Evolutionary conservation across 2,888 invertebrate species (phyloP), one percentile per base, ranked within the genome.

Genomic region (Phaedon cochleariae): DNA sequence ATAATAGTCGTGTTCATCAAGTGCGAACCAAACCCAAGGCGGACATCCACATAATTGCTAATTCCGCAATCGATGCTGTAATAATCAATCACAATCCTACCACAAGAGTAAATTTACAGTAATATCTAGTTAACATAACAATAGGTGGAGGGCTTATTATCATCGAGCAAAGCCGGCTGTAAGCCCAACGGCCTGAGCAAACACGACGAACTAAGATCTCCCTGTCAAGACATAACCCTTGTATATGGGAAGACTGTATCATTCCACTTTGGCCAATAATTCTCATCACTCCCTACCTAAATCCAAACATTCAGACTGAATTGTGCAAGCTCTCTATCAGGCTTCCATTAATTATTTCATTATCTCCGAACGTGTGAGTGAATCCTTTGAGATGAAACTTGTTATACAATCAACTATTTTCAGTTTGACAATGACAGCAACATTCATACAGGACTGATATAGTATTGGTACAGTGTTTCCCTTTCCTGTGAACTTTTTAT

Each of bases 111-210:
- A 67, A 62, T 68, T 68, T 70, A 63, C 69, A 68, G 63, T 67
- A 62, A 66, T 71, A 69, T 65, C 68, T 74, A 71, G 69, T 74
- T 71, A 73, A 70, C 74, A 74, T 72, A 68, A 74, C 73, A 74
- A 74, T 73, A 68, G 69, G 41, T 41, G 41, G 41, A 64, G 60
- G 70, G 72, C 73, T 73, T 71, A 74, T 73, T 72, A 73, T 65
- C 15, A 10, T 34, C 59, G 70, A 72, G 64, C 55, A 51, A 64
- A 75, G 74, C 75, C 69, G 71, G 68, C 70, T 68, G 69, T 73
- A 73, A 76, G 71, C 73, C 73, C 64, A 64, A 58, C 69, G 76
- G 75, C 76, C 77, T 76, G 77, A 75, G 74, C 68, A 77, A 78
- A 77, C 76, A 75, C 57, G 67, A 70, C 71, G 68, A 68, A 68